These are phyloP conservation scores for Semaprochilodus insignis DNA, from an alignment of 2,797 vertebrate genomes.

Conservation along the genomic window DNA sequence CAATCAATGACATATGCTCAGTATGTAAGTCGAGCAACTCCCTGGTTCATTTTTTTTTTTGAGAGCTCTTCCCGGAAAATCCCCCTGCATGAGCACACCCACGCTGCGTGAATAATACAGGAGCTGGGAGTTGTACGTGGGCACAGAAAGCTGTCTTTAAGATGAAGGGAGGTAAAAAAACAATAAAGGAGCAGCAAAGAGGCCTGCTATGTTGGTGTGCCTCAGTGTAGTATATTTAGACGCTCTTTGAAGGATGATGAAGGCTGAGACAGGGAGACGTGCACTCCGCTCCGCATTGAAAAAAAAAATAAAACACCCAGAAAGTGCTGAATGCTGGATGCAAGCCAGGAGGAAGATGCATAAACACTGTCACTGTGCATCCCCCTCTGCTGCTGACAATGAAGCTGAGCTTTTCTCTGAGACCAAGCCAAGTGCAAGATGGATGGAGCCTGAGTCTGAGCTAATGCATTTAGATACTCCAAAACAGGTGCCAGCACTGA, in stretches of 20 bases:
- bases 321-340: conserved; percentile 18
- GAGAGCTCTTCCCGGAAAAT: conserved; percentile 58
- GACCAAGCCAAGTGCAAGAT: conserved; percentile 27
- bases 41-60: background rate
- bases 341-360: conserved; percentile 26
- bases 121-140: conserved; percentile 53
- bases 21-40: background rate
- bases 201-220: conserved; percentile 47
- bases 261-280: background rate
- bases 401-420: conserved; percentile 14
- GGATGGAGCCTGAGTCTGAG: conserved; percentile 6
- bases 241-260: conserved; percentile 27
- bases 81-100: conserved; percentile 58
- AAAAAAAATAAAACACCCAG: background rate
- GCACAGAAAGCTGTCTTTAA: conserved; percentile 58
- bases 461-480: conserved; percentile 28
- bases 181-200: conserved; percentile 29
- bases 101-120: conserved; percentile 61
- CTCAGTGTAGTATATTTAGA: conserved; percentile 52
- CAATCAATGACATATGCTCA: background rate
- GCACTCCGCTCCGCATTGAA: conserved; percentile 19
- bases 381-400: conserved; percentile 21
- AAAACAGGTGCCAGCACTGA: conserved; percentile 19
- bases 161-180: conserved; percentile 47
- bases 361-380: conserved; percentile 28